Evolutionary conservation across 2,888 invertebrate species (phyloP).

Genomic region (Polymixis flavicincta): DNA sequence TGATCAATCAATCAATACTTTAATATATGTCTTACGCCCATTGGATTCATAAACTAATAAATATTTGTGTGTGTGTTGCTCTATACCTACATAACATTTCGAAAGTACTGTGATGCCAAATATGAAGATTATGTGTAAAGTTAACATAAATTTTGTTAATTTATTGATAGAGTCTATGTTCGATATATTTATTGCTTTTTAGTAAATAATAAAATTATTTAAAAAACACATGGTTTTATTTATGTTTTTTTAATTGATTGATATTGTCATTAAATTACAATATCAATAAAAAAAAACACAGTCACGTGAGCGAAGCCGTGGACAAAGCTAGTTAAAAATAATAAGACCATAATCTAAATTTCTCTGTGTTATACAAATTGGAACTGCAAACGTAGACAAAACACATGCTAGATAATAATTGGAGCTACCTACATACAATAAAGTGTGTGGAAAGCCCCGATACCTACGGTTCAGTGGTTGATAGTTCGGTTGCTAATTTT

Average conservation of each 20-base stretch:
- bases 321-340: neutral
- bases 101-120: constrained; percentile 89
- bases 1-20: constrained; percentile 4
- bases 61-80: constrained; percentile 48
- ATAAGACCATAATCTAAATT: neutral
- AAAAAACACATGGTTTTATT: constrained; percentile 50
- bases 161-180: constrained; percentile 89
- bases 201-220: constrained; percentile 86
- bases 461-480: neutral
- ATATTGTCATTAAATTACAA: no score
- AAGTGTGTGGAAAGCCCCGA: neutral
- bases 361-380: constrained; percentile 1
- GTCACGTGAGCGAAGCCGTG: neutral
- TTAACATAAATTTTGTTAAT: constrained; percentile 86
- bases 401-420: constrained; percentile 9
- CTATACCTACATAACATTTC: constrained; percentile 74
- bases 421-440: neutral
- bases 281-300: no score
- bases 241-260: neutral
- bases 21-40: constrained; percentile 22
- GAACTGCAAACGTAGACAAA: constrained; percentile 1
- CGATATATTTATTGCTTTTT: constrained; percentile 89
- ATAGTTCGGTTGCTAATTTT: neutral
- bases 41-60: constrained; percentile 14
- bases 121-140: constrained; percentile 82